These are phyloP conservation scores for Dicaeum eximium DNA, from an alignment of 2,113 vertebrate genomes.

Conservation along the genomic window DNA sequence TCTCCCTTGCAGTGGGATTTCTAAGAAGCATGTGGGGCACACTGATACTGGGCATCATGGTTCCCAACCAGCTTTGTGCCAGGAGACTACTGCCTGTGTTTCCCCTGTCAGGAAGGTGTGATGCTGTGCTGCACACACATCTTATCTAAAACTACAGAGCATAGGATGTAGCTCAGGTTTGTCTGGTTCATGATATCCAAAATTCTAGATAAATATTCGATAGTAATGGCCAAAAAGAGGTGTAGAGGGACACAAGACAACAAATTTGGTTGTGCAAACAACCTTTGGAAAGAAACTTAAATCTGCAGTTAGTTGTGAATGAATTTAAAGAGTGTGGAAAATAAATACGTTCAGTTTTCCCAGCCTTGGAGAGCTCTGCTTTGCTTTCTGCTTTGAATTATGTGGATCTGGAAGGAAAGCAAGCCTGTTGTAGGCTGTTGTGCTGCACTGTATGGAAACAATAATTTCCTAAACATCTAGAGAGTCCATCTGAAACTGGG, in stretches of 20 bases:
- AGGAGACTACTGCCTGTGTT: neutral
- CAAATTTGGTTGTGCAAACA: neutral
- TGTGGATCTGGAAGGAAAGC: neutral
- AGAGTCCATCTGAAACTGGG: neutral
- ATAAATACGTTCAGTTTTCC: neutral
- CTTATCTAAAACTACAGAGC: fast-evolving
- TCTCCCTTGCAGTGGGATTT: neutral
- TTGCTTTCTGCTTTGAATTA: constrained; percentile 20
- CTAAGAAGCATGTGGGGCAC: neutral
- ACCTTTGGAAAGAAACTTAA: neutral
- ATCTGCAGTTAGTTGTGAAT: neutral
- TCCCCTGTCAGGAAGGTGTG: neutral
- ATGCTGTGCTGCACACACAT: fast-evolving
- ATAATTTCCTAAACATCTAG: neutral
- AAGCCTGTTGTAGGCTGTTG: neutral
- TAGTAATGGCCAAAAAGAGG: neutral
- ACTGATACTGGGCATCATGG: fast-evolving
- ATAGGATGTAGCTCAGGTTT: neutral
- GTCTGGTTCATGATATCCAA: neutral
- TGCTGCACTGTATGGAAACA: neutral
- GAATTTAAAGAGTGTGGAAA: neutral
- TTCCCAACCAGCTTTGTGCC: neutral
- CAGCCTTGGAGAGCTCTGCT: neutral
- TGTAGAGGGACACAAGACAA: neutral
- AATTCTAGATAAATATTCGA: neutral